Evolutionary conservation across 2,888 invertebrate species (phyloP).

Genomic region (Nasonia oneida): DNA sequence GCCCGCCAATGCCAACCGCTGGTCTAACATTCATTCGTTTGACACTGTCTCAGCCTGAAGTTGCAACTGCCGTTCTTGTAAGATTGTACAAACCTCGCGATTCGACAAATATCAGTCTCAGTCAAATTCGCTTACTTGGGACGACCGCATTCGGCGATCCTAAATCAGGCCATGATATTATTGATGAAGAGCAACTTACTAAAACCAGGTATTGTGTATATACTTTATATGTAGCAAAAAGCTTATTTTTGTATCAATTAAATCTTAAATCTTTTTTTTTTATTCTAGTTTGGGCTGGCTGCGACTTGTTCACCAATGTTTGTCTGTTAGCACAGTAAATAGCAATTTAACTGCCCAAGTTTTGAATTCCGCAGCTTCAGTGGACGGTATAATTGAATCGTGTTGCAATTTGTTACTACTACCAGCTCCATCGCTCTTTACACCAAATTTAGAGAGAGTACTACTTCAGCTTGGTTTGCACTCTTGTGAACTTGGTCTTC

Average conservation of each 20-base stretch:
- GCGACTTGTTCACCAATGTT: conserved; percentile 89
- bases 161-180: conserved; percentile 77
- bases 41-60: conserved; percentile 90
- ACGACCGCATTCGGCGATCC: conserved; percentile 89
- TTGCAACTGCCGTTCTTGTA: conserved; percentile 90
- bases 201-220: conserved; percentile 77
- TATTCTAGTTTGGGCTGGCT: conserved; percentile 89
- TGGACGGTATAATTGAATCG: conserved; percentile 85
- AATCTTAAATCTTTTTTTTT: conserved; percentile 6
- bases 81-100: conserved; percentile 91
- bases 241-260: conserved; percentile 28
- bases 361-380: conserved; percentile 84
- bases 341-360: conserved; percentile 79
- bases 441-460: conserved; percentile 85
- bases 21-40: conserved; percentile 93
- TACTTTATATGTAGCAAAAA: conserved; percentile 2
- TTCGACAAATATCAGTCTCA: conserved; percentile 92
- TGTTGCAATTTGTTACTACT: conserved; percentile 87
- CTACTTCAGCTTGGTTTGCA: conserved; percentile 86
- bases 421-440: conserved; percentile 84
- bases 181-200: conserved; percentile 81
- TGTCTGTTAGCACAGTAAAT: conserved; percentile 80
- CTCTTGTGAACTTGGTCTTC: conserved; percentile 82
- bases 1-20: conserved; percentile 91
- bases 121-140: conserved; percentile 92